Evolutionary conservation across 64 coral and sea anemone species (phyloP), one percentile per base, ranked within the genome.

Genomic region (Montipora foliosa): DNA sequence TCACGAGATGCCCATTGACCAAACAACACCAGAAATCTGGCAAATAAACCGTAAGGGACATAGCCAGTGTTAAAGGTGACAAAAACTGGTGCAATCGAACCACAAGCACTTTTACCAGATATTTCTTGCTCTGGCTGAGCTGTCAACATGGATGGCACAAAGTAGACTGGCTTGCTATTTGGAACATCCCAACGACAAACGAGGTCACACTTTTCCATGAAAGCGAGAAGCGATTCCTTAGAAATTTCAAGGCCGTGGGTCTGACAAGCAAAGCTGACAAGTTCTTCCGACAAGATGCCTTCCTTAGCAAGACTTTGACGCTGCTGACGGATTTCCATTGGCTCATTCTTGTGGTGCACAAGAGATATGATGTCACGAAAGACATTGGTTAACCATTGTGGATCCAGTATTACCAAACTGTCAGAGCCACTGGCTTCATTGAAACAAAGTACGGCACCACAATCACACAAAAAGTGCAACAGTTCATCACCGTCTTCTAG

Each of bases 261-360:
- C n/a, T 72, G 62, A 72, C 82, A 86, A 50, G 66, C 66, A 86
- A 50, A 72, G 62, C 47, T 49, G 46, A 86, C 47, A 11, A 86
- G 82, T 72, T 86, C 82, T 51, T 86, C 46, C 2, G 82, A 86
- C 66, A 86, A 72, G 66, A 86, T 86, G 62, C 82, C 82, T 5
- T 86, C 44, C 66, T 86, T 15, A 86, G 82, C 82, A 52, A 86
- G 82, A 50, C 7, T 86, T 13, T 47, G 62, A 17, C 82, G 82
- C 14, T 72, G 45, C 47, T 86, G 44, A n/a, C 82, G 82, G 66
- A 86, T 86, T 71, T 6, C 15, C 45, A 86, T 70, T 24, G 64
- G n/a, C 24, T 86, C 82, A 9, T 70, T 72, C n/a, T 50, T 86
- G 16, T 66, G 7, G 16, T 66, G 37, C 17, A 72, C 82, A 86